phyloP scores from a whole-genome alignment of 2,113 vertebrate genomes.

The Tursiops truncatus region DNA sequence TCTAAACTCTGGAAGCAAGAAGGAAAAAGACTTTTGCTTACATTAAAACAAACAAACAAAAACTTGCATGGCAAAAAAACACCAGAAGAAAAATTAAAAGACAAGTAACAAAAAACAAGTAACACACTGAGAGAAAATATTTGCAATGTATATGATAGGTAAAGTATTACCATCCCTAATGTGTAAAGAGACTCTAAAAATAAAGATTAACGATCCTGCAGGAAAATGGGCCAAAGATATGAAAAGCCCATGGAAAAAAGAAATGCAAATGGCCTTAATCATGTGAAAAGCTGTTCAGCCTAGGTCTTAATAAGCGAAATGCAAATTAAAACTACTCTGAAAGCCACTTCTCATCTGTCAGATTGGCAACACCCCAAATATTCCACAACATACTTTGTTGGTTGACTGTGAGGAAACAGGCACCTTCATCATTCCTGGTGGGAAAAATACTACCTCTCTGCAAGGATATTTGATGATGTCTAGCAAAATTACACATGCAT shows the following conservation, averaged over 20 bases:
- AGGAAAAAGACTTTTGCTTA: constrained; percentile 22
- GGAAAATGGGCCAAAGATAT: constrained; percentile 56
- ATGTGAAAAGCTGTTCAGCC: constrained; percentile 40
- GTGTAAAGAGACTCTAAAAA: constrained; percentile 58
- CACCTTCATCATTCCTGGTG: neutral
- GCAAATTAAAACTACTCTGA: constrained; percentile 47
- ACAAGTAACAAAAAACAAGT: constrained; percentile 19
- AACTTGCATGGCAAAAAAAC: neutral
- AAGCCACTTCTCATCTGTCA: constrained; percentile 50
- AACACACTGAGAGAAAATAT: constrained; percentile 45
- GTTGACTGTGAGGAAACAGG: neutral
- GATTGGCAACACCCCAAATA: constrained; percentile 13
- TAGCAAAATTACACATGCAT: neutral
- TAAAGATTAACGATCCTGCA: constrained; percentile 13
- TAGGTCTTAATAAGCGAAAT: constrained; percentile 58
- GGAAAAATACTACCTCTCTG: neutral
- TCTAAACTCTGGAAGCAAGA: neutral
- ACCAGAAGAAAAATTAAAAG: constrained; percentile 37
- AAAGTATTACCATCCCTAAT: constrained; percentile 50
- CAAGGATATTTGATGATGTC: neutral
- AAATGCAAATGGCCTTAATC: constrained; percentile 52
- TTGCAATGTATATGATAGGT: constrained; percentile 34
- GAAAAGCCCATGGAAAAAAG: constrained; percentile 41
- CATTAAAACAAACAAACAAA: neutral
- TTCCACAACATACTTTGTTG: neutral